Percentiles rank a stretch among this genome's conserved stretches.
phyloP scores from a whole-genome alignment of 2,113 vertebrate genomes.

The Colius striatus region DNA sequence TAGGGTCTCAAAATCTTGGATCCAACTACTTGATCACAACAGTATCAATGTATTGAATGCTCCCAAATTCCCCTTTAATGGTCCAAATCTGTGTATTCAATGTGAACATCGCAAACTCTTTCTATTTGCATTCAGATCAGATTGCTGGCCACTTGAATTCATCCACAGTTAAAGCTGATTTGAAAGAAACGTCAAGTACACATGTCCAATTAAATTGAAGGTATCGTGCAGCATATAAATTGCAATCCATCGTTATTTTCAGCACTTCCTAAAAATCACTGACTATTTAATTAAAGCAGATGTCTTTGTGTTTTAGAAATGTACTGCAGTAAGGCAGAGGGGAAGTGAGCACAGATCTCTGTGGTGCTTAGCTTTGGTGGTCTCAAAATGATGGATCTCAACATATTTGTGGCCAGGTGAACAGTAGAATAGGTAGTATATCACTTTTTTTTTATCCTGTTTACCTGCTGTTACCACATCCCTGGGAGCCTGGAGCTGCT shows the following conservation, averaged over 20 bases:
- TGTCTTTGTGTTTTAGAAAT: not conserved
- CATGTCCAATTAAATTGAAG: conserved; percentile 31
- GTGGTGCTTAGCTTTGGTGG: not conserved
- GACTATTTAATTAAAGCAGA: not conserved
- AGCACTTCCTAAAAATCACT: not conserved
- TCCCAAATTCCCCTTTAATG: not conserved
- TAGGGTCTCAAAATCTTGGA: not conserved
- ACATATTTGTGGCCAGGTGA: not conserved
- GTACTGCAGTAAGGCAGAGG: not conserved
- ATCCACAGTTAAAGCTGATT: not conserved
- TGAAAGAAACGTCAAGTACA: conserved; percentile 23
- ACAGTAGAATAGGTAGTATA: not conserved
- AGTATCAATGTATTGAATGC: not conserved
- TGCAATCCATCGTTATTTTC: not conserved
- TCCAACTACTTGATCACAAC: not conserved
- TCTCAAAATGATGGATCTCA: not conserved
- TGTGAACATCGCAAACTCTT: not conserved
- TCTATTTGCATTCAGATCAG: conserved; percentile 15
- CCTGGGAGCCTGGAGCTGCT: not conserved
- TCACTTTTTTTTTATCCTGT: not conserved
- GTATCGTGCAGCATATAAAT: not conserved
- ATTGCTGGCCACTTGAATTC: not conserved
- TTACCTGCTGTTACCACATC: not conserved
- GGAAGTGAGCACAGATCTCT: not conserved
- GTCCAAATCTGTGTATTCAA: not conserved